Conservation (phyloP, 1,140 invertebrate genomes). For the Panagrolaimus sp. region DNA sequence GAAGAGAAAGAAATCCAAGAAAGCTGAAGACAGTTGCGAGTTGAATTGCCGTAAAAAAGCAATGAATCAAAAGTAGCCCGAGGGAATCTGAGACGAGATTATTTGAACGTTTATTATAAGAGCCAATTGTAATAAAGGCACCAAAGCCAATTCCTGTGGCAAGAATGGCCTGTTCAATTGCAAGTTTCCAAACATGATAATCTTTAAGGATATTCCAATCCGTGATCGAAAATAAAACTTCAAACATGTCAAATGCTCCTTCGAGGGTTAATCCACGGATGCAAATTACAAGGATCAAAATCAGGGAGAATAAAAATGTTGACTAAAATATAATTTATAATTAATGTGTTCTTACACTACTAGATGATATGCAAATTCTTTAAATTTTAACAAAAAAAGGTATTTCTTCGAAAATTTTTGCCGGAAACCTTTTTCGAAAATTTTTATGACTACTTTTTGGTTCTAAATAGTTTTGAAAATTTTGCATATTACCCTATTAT, state of each 20-base stretch:
- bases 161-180: slow-evolving; percentile 56
- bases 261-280: background rate
- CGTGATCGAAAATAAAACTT: slow-evolving; percentile 21
- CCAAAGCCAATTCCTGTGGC: slow-evolving; percentile 59
- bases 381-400: too few relatives aligned
- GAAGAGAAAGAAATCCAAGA: slow-evolving; percentile 44
- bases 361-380: too few relatives aligned
- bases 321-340: too few relatives aligned
- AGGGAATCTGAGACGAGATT: slow-evolving; percentile 57
- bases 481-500: background rate
- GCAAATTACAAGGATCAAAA: slow-evolving; percentile 17
- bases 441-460: too few relatives aligned
- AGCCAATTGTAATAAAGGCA: slow-evolving; percentile 58
- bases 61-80: slow-evolving; percentile 49
- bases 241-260: slow-evolving; percentile 17
- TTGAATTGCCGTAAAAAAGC: slow-evolving; percentile 46
- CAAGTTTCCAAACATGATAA: slow-evolving; percentile 55
- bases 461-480: background rate
- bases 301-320: slow-evolving; percentile 17
- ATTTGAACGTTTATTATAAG: slow-evolving; percentile 57
- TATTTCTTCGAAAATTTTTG: too few relatives aligned
- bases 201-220: slow-evolving; percentile 53
- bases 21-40: slow-evolving; percentile 44
- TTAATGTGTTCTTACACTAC: too few relatives aligned
- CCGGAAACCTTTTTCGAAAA: too few relatives aligned